Percentiles rank a stretch among this genome's conserved stretches.
phyloP scores from a whole-genome alignment of 2,888 invertebrate species.

The Phyllotreta cruciferae region DNA sequence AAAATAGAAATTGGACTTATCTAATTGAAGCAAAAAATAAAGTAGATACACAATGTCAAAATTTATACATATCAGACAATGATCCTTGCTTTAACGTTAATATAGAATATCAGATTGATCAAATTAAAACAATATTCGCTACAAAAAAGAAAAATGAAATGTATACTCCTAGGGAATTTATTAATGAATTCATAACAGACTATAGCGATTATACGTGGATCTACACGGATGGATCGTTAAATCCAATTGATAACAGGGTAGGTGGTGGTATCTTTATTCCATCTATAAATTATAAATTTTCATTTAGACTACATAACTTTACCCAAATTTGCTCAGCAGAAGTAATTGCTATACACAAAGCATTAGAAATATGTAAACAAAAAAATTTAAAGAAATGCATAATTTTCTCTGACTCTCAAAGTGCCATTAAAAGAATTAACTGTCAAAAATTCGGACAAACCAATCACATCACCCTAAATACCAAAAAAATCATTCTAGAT shows the following conservation, averaged over 20 bases:
- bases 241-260: neutral
- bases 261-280: conserved; percentile 13
- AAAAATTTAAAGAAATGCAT: conserved; percentile 11
- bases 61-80: neutral
- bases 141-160: neutral
- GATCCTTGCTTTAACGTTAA: neutral
- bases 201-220: neutral
- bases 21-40: conserved; percentile 2
- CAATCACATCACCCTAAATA: conserved; percentile 1
- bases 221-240: neutral
- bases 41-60: neutral
- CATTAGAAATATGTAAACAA: neutral
- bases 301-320: conserved; percentile 5
- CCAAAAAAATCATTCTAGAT: conserved; percentile 8
- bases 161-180: neutral
- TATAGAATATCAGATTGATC: neutral
- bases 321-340: conserved; percentile 14
- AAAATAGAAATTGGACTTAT: conserved; percentile 5
- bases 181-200: neutral
- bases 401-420: conserved; percentile 21
- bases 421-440: conserved; percentile 6
- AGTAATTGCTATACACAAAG: conserved; percentile 17
- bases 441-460: neutral
- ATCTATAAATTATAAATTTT: conserved; percentile 11
- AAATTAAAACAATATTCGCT: neutral